Base-by-base conservation (phyloP, 2,113 vertebrate species). In the Crocuta crocuta region DNA sequence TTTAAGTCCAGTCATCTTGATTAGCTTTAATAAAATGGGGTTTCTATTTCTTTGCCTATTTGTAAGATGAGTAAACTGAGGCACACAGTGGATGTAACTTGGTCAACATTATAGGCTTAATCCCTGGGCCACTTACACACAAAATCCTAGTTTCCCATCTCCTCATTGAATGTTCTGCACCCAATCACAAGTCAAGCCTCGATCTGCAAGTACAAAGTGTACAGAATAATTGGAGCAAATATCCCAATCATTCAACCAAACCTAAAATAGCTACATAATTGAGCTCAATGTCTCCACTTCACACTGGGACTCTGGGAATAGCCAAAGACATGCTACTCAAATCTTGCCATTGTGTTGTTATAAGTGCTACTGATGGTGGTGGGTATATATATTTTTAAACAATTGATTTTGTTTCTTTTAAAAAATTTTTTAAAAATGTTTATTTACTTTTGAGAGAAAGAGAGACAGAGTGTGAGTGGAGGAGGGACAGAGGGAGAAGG, bases 181-280 rank as follows among this genome's bases (percentile, higher is more conserved):
- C 28, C 26, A 71, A 26, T 35, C 53, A 43, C 31, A 78, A 73
- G 33, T 76, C 61, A 92, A 90, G 79, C 89, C 43, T 91, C 33
- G 9, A 39, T 53, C 58, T 48, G 65, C 16, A 70, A 61, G 82
- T 61, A 86, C 78, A 86, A 88, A 94, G 19, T 80, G 2, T 68
- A 68, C 81, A 39, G 82, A 94, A 89, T 82, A 95, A 96, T 79
- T 96, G 45, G 55, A 66, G 82, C n/a, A 91, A 91, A 92, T 96
- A 91, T 91, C 84, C 86, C 66, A 93, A 78, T 96, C n/a, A 91
- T 55, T 85, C 61, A 92, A 66, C 23, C 43, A 33, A 91, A 95
- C 28, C 15, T 88, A 92, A 92, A 96, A 86, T 80, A 96, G 61
- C 71, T 82, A 10, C 26, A 35, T 92, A 83, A 92, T 12, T 90